phyloP scores from a whole-genome alignment of 2,113 vertebrate species.

The Peucedramus taeniatus region DNA sequence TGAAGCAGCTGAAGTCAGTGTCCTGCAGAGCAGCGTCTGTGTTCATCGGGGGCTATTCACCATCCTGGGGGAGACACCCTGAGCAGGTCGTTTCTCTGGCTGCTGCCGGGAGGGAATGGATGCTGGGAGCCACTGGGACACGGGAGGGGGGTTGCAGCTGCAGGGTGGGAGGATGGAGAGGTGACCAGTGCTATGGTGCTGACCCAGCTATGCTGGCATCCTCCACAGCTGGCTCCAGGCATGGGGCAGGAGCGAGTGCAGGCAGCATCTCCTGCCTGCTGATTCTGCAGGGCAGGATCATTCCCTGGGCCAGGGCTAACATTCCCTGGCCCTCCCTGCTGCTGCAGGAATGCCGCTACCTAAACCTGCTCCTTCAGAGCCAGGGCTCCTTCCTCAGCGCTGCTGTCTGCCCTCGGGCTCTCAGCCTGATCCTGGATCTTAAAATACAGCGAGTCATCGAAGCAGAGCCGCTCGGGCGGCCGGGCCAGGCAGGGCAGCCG shows the following conservation, averaged over 20 bases:
- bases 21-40: rapidly evolving
- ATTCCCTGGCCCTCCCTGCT: not conserved
- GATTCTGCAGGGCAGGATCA: not conserved
- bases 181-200: rapidly evolving
- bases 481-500: slow-evolving; percentile 70
- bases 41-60: rapidly evolving
- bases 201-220: not conserved
- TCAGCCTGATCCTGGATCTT: slow-evolving; percentile 33
- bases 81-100: not conserved
- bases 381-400: not conserved
- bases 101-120: rapidly evolving
- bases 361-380: not conserved
- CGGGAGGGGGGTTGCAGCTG: not conserved
- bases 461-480: slow-evolving; percentile 70
- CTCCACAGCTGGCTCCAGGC: rapidly evolving
- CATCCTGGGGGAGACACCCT: rapidly evolving
- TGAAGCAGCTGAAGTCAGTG: rapidly evolving
- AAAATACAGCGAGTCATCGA: slow-evolving; percentile 79
- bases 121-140: not conserved
- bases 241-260: rapidly evolving
- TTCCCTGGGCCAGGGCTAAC: too few relatives aligned
- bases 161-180: not conserved
- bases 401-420: rapidly evolving
- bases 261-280: not conserved
- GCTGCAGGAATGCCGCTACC: rapidly evolving